Base-by-base conservation (phyloP, 2,797 vertebrate genomes). In the Notolepis coatsorum region DNA sequence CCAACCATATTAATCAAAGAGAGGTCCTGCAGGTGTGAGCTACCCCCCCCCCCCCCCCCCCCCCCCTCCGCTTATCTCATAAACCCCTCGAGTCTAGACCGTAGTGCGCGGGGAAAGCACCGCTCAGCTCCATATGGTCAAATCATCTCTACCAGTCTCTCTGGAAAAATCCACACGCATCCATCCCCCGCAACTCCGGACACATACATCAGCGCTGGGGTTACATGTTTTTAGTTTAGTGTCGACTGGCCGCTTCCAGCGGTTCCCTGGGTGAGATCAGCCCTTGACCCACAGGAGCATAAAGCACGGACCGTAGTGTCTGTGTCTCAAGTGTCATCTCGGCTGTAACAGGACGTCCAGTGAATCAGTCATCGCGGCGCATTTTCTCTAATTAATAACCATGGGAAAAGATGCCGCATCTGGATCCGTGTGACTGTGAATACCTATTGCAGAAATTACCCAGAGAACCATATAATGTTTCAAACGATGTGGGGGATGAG, bases 191-290 rank as follows among this genome's bases (percentile, higher is more conserved):
- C 70, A 78, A 74, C 61, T 62, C 38, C 65, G 37, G 28, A 75
- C 61, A 48, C 64, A 82, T 75, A 75, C 65, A 82, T 77, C 67
- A 74, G 39, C n/a, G 48, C 59, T 75, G 49, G 48, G 58, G 65
- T 82, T 79, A 57, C 65, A 46, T 25, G 24, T 64, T 64, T 48
- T 64, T 79, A 79, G 76, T 81, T 73, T 73, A 61, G 50, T 64
- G 80, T 84, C 76, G 72, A 59, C 68, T 45, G 50, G 62, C 59
- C 48, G 56, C 53, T 62, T 21, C 46, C 72, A 72, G 83, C 38
- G 38, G 70, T 57, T 84, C 85, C 84, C 83, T 7, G 17, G 71
- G 88, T 71, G 68, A 65, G 57, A 77, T 89, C 85, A 87, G 65
- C 79, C 77, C 71, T 61, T 68, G 60, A 71, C 54, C 70, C 25